Evolutionary conservation across 2,888 invertebrate genomes (phyloP).

Genomic region (Melieria omissa): DNA sequence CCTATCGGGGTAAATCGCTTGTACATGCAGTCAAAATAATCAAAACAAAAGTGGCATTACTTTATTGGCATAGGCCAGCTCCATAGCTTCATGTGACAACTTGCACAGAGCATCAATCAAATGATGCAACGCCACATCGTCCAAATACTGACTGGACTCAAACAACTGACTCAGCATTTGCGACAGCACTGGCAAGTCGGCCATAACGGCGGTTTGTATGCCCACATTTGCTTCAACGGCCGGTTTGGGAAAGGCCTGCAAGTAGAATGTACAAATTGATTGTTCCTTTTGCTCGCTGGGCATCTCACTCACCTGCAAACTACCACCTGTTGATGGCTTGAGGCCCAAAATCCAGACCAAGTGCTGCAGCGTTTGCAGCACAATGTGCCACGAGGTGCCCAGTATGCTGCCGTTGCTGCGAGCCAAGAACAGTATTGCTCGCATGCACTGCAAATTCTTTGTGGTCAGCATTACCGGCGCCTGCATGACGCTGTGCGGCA

Average conservation of each 20-base stretch:
- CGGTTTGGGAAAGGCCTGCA: slow-evolving; percentile 76
- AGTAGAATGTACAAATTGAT: neutral
- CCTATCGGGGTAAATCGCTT: slow-evolving; percentile 68
- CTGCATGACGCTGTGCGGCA: slow-evolving; percentile 75
- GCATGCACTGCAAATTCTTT: slow-evolving; percentile 97
- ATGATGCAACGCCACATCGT: slow-evolving; percentile 94
- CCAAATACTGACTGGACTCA: slow-evolving; percentile 92
- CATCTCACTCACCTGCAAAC: slow-evolving; percentile 71
- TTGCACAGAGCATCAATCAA: slow-evolving; percentile 96
- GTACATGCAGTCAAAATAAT: too few species aligned
- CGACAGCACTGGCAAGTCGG: slow-evolving; percentile 90
- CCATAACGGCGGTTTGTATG: slow-evolving; percentile 96
- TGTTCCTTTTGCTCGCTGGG: neutral
- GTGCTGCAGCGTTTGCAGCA: slow-evolving; percentile 93
- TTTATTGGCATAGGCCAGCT: slow-evolving; percentile 92
- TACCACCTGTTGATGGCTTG: slow-evolving; percentile 94
- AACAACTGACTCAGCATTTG: slow-evolving; percentile 93
- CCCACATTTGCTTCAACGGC: slow-evolving; percentile 82
- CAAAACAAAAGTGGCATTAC: slow-evolving; percentile 64
- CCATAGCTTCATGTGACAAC: slow-evolving; percentile 96
- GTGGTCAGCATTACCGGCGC: slow-evolving; percentile 92
- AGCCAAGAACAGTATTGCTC: slow-evolving; percentile 87
- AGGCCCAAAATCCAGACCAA: slow-evolving; percentile 95
- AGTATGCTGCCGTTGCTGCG: slow-evolving; percentile 92
- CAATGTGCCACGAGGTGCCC: slow-evolving; percentile 95